A percentile compares a stretch with the other conserved stretches of the same genome.
Conservation (phyloP, 2,888 invertebrate genomes). For the Troides helena region DNA sequence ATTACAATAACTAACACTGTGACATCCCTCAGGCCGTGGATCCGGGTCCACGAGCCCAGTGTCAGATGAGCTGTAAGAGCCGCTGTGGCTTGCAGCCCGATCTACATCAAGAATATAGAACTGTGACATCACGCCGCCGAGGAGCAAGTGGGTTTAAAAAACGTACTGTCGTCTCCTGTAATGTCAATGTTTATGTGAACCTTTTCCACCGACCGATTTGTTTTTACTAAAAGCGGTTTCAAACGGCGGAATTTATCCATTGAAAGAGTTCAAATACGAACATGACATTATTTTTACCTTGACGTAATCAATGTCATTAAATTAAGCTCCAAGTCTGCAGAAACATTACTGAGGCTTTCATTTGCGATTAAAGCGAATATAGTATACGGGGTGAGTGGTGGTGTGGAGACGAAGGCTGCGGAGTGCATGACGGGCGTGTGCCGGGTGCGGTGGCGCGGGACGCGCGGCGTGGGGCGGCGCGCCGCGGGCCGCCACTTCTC, state of each 20-base stretch:
- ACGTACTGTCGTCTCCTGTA: constrained; percentile 25
- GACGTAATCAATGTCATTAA: constrained; percentile 68
- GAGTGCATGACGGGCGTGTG: constrained; percentile 66
- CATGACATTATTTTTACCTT: constrained; percentile 16
- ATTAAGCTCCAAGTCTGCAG: constrained; percentile 73
- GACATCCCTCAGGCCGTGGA: neutral
- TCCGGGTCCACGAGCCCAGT: no score
- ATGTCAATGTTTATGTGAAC: constrained; percentile 16
- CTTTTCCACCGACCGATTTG: constrained; percentile 21
- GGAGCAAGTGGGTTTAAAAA: constrained; percentile 17
- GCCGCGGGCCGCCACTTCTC: constrained; percentile 77
- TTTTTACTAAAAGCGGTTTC: constrained; percentile 8
- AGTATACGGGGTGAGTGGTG: constrained; percentile 77
- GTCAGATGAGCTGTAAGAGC: no score
- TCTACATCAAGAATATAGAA: neutral
- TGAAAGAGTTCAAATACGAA: constrained; percentile 3
- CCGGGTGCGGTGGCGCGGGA: constrained; percentile 50
- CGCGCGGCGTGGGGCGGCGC: constrained; percentile 56
- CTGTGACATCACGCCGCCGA: constrained; percentile 9
- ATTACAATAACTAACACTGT: constrained; percentile 6
- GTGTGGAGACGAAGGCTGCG: constrained; percentile 74
- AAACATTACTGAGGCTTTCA: constrained; percentile 77
- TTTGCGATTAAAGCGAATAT: constrained; percentile 79
- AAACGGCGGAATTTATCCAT: constrained; percentile 9
- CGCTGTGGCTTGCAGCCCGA: no score